Conservation (phyloP, 2,888 invertebrate genomes). For the Drosophila vallismaia region DNA sequence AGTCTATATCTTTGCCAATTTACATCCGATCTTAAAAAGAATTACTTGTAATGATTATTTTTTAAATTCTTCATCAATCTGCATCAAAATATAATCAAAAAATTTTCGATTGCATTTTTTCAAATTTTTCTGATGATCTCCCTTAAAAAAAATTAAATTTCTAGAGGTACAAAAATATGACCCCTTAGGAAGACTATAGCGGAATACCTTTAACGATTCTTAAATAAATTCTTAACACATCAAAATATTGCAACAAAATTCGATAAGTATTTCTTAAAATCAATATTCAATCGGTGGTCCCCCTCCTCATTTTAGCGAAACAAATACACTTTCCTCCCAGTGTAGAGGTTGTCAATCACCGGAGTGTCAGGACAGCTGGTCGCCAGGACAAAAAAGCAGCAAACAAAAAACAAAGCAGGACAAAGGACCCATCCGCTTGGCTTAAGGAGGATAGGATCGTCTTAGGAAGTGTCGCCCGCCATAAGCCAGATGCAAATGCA, state of each 20-base stretch:
- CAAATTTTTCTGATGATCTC: too few relatives aligned
- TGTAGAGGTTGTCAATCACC: constrained; percentile 27
- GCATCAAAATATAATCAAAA: not conserved
- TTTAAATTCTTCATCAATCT: too few relatives aligned
- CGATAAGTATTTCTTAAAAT: too few relatives aligned
- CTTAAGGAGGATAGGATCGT: constrained; percentile 6
- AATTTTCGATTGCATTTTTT: not conserved
- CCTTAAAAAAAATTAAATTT: too few relatives aligned
- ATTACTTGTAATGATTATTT: not conserved
- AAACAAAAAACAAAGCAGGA: not conserved
- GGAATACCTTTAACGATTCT: too few relatives aligned
- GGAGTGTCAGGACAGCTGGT: constrained; percentile 15
- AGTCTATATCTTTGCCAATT: not conserved
- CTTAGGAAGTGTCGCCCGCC: constrained; percentile 16
- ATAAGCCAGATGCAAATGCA: constrained; percentile 48
- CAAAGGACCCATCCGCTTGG: constrained; percentile 17
- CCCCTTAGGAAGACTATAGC: too few relatives aligned
- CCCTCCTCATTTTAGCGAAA: too few relatives aligned
- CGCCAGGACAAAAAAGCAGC: not conserved
- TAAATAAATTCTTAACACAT: too few relatives aligned
- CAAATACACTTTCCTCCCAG: not conserved
- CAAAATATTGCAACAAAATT: too few relatives aligned
- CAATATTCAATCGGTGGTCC: too few relatives aligned
- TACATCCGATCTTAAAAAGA: not conserved
- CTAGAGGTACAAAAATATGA: too few relatives aligned